Conservation (phyloP, 2,113 vertebrate species). For the Melanerpes aurifrons region DNA sequence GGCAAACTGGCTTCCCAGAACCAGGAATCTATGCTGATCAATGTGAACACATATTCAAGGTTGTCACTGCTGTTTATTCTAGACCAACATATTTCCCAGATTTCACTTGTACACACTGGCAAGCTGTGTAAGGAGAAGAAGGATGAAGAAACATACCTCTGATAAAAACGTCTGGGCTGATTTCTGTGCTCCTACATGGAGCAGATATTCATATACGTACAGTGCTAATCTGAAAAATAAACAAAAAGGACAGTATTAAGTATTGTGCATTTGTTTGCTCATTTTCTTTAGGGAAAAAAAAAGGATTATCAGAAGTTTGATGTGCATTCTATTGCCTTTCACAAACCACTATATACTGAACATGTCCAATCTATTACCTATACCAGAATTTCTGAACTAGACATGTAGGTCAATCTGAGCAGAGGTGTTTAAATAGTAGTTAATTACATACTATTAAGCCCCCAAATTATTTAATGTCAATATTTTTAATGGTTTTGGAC, state of each 20-base stretch:
- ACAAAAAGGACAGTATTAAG: conserved; percentile 37
- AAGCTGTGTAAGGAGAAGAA: background rate
- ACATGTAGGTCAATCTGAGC: conserved; percentile 40
- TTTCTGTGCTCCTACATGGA: conserved; percentile 99
- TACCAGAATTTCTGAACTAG: conserved; percentile 42
- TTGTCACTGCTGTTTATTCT: background rate
- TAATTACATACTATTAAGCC: conserved; percentile 71
- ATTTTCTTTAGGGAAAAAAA: background rate
- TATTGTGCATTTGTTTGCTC: background rate
- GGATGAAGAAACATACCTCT: conserved; percentile 86
- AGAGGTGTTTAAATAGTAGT: conserved; percentile 66
- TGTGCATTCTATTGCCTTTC: background rate
- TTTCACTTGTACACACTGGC: background rate
- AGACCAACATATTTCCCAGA: background rate
- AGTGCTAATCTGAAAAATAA: conserved; percentile 92
- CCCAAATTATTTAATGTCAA: conserved; percentile 67
- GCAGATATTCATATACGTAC: conserved; percentile 98
- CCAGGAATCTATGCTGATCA: background rate
- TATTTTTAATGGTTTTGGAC: conserved; percentile 70
- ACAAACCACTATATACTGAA: background rate
- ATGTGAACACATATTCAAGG: background rate
- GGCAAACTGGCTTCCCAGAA: background rate
- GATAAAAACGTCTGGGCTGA: conserved; percentile 98
- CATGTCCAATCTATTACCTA: background rate
- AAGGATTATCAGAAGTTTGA: background rate